Percentiles rank a stretch among this genome's conserved stretches.
Conservation (phyloP, 2,113 vertebrate genomes). For the Callochromis pleurospilus region DNA sequence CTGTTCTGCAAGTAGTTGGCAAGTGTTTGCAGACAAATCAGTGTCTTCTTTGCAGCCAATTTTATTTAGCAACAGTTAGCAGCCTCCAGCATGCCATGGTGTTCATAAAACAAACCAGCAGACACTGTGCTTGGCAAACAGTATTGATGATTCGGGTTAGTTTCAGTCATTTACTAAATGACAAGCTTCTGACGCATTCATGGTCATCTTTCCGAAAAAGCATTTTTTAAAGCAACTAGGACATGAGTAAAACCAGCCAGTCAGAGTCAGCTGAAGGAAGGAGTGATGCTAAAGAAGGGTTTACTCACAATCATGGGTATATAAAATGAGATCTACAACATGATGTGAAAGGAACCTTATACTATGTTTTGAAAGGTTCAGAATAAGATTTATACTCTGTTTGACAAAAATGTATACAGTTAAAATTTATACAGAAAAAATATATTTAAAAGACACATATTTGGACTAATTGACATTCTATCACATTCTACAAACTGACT, state of each 20-base stretch:
- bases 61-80: background rate
- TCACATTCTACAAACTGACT: background rate
- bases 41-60: fast-evolving
- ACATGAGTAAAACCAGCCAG: background rate
- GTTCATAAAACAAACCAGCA: background rate
- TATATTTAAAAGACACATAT: background rate
- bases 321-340: background rate
- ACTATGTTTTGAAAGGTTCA: background rate
- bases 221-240: background rate
- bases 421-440: background rate
- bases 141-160: background rate
- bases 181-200: background rate
- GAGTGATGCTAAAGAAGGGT: background rate
- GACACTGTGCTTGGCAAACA: background rate
- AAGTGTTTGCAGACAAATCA: background rate
- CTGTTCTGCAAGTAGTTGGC: background rate
- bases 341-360: background rate
- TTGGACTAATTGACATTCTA: background rate
- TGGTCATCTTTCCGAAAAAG: background rate
- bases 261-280: background rate
- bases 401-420: background rate
- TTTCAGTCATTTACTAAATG: background rate
- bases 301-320: background rate
- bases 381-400: background rate
- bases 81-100: background rate